Conservation (phyloP, 2,113 vertebrate species). For the Nycticebus coucang region DNA sequence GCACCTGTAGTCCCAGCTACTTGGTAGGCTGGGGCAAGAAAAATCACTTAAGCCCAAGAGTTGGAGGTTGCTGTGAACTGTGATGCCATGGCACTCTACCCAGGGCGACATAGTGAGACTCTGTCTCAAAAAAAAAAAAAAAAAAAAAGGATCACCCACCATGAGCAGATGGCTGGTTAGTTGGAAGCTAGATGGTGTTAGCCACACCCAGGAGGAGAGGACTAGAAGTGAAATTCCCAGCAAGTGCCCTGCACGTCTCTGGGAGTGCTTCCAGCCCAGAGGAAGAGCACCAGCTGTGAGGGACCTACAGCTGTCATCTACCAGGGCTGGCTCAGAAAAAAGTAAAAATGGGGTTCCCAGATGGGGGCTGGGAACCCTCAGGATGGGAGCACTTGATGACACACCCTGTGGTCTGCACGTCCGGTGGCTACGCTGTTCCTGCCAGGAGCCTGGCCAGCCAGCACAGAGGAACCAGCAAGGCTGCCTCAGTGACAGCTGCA, state of each 20-base stretch:
- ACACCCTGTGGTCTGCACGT: not conserved
- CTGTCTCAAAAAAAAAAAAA: no score
- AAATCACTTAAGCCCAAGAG: no score
- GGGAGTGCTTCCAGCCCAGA: not conserved
- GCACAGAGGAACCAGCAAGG: constrained; percentile 22
- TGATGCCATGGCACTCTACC: no score
- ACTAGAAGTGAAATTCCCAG: constrained; percentile 34
- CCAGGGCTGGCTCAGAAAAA: not conserved
- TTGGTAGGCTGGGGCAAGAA: no score
- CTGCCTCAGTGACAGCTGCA: not conserved
- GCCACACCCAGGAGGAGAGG: not conserved
- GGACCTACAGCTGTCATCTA: constrained; percentile 44
- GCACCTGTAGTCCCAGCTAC: no score
- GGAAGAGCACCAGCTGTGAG: not conserved
- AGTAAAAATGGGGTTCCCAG: no score
- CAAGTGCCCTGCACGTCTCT: constrained; percentile 1
- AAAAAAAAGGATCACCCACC: constrained; percentile 14
- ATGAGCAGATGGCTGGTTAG: constrained; percentile 47
- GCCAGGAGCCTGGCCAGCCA: constrained; percentile 1
- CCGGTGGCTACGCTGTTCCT: not conserved
- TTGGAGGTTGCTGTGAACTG: no score
- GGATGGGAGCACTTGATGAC: constrained; percentile 18
- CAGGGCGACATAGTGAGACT: no score
- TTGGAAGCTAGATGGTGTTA: constrained; percentile 48
- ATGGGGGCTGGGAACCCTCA: constrained; percentile 21